These are phyloP conservation scores for Drosophila kohkoa DNA, from an alignment of 1,140 invertebrate genomes.

Conservation along the genomic window DNA sequence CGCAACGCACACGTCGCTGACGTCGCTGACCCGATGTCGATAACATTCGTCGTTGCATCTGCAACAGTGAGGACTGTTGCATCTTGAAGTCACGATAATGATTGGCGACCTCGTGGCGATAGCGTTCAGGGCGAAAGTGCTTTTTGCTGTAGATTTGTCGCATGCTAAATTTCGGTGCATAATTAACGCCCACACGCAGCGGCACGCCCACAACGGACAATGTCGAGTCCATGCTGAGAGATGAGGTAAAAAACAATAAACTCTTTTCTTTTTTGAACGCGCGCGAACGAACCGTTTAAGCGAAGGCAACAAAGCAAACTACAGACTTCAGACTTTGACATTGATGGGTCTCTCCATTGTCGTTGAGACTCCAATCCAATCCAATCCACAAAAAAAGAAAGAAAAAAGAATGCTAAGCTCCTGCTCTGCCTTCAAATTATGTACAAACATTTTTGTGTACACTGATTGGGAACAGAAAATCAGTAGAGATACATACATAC, in stretches of 20 bases:
- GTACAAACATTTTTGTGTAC: constrained; percentile 60
- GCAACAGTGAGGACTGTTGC: constrained; percentile 41
- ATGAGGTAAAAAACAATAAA: not conserved
- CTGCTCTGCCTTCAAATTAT: constrained; percentile 58
- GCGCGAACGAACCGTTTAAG: constrained; percentile 49
- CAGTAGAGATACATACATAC: no score
- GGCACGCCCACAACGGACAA: constrained; percentile 54
- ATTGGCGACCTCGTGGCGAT: constrained; percentile 80
- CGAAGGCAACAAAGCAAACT: constrained; percentile 65
- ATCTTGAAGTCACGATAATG: constrained; percentile 79
- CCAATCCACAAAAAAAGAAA: not conserved
- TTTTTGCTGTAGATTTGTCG: constrained; percentile 66
- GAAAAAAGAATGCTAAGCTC: not conserved
- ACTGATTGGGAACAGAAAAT: constrained; percentile 61
- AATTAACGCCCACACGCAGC: constrained; percentile 56
- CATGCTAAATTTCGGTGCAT: constrained; percentile 59
- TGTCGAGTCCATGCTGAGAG: not conserved
- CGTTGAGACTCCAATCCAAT: not conserved
- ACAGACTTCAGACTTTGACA: constrained; percentile 47
- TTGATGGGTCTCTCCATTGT: constrained; percentile 63
- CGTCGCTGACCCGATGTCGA: not conserved
- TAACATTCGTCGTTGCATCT: not conserved
- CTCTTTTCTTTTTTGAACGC: not conserved
- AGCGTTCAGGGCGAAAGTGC: constrained; percentile 64
- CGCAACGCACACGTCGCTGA: constrained; percentile 15